A percentile compares a stretch with the other conserved stretches of the same genome.
phyloP scores from a whole-genome alignment of 2,888 invertebrate species.

The Hyposoter didymator region DNA sequence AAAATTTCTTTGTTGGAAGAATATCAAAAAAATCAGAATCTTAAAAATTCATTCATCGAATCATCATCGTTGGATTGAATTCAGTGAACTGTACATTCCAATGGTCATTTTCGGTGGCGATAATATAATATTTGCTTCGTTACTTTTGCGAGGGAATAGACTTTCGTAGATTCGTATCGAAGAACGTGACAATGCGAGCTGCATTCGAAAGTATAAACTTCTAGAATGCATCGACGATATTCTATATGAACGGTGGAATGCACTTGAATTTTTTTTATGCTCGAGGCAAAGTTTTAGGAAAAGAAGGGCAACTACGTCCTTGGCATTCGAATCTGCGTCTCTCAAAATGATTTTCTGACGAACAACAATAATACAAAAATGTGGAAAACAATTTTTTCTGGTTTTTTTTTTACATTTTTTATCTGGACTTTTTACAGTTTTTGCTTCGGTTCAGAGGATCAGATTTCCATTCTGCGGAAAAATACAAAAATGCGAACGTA shows the following conservation, averaged over 20 bases:
- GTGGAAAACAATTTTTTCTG: no score
- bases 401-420: no score
- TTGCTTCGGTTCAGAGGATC: no score
- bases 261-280: conserved; percentile 27
- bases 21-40: no score
- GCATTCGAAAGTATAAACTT: conserved; percentile 64
- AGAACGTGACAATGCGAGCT: conserved; percentile 49
- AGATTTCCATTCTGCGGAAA: no score
- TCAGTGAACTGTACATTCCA: neutral
- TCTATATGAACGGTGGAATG: conserved; percentile 13
- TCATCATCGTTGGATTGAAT: neutral
- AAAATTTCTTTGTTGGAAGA: neutral
- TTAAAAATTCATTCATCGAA: neutral
- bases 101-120: neutral
- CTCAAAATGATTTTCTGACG: neutral
- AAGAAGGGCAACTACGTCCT: conserved; percentile 51
- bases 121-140: conserved; percentile 20
- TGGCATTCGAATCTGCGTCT: conserved; percentile 59
- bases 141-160: conserved; percentile 8
- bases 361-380: neutral
- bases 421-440: no score
- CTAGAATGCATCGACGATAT: conserved; percentile 16
- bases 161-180: conserved; percentile 12
- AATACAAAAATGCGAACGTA: neutral
- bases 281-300: conserved; percentile 7